A percentile compares a stretch with the other conserved stretches of the same genome.
These are phyloP conservation scores for Lophotis ruficrista DNA, from an alignment of 2,113 vertebrate species.

Conservation along the genomic window DNA sequence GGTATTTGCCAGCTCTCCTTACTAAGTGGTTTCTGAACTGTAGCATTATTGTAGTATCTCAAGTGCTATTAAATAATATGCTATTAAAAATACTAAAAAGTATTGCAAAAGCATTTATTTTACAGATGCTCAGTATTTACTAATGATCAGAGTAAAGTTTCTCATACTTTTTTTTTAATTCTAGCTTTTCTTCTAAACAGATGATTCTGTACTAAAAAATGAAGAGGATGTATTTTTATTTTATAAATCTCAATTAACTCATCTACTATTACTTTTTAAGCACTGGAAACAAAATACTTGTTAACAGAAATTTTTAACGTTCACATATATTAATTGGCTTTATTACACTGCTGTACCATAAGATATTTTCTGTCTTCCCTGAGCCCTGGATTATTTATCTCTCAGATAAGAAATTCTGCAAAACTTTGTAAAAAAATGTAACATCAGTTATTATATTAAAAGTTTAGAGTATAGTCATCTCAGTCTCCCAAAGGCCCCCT, in stretches of 20 bases:
- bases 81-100: too few species aligned
- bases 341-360: background rate
- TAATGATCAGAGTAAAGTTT: background rate
- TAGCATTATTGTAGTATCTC: background rate
- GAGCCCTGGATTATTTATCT: background rate
- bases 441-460: background rate
- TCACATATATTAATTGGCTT: background rate
- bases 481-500: background rate
- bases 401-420: background rate
- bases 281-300: background rate
- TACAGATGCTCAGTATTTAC: background rate
- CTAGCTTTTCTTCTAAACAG: background rate
- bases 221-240: background rate
- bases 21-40: background rate
- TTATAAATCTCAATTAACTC: background rate
- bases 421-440: background rate
- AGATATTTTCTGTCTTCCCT: background rate
- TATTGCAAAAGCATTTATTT: background rate
- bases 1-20: background rate
- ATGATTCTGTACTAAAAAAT: background rate
- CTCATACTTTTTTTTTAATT: background rate
- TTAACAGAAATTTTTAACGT: background rate
- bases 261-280: background rate
- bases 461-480: background rate
- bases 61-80: background rate